Percentiles rank a stretch among this genome's conserved stretches.
phyloP scores from a whole-genome alignment of 2,797 vertebrate species.

The Lindbergichthys nudifrons region DNA sequence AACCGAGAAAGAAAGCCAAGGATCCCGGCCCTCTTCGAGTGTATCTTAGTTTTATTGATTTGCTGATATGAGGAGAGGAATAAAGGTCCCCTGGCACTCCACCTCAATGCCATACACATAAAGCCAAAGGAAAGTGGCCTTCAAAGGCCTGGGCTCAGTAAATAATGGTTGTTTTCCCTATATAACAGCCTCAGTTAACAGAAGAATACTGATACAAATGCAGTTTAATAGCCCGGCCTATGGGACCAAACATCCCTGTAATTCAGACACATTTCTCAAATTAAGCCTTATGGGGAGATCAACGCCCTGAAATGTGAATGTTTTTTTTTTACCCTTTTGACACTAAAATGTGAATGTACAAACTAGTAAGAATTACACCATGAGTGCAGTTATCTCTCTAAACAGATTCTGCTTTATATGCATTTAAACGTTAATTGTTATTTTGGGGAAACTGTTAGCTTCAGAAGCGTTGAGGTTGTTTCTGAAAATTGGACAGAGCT shows the following conservation, averaged over 20 bases:
- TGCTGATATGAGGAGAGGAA: conserved; percentile 44
- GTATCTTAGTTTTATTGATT: conserved; percentile 62
- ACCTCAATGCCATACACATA: conserved; percentile 51
- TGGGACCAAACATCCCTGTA: neutral
- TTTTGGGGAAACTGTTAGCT: too few species aligned
- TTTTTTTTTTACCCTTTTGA: too few species aligned
- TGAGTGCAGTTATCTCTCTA: too few species aligned
- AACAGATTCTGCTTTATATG: too few species aligned
- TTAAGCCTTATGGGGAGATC: too few species aligned
- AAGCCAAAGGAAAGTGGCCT: conserved; percentile 45
- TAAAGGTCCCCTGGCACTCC: conserved; percentile 51
- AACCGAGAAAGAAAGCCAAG: conserved; percentile 25
- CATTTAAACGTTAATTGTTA: too few species aligned
- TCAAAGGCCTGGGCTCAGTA: conserved; percentile 18
- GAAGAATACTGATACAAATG: conserved; percentile 25
- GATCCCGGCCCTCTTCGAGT: conserved; percentile 33
- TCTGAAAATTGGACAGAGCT: too few species aligned
- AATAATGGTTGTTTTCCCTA: conserved; percentile 22
- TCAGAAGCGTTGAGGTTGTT: too few species aligned
- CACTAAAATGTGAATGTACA: too few species aligned
- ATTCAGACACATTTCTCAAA: too few species aligned
- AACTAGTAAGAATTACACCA: too few species aligned
- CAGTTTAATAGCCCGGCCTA: conserved; percentile 4
- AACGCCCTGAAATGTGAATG: too few species aligned
- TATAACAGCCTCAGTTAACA: conserved; percentile 1